A percentile compares a stretch with the other conserved stretches of the same genome.
These are phyloP conservation scores for Dicycla oo DNA, from an alignment of 2,888 invertebrate genomes.

Conservation along the genomic window DNA sequence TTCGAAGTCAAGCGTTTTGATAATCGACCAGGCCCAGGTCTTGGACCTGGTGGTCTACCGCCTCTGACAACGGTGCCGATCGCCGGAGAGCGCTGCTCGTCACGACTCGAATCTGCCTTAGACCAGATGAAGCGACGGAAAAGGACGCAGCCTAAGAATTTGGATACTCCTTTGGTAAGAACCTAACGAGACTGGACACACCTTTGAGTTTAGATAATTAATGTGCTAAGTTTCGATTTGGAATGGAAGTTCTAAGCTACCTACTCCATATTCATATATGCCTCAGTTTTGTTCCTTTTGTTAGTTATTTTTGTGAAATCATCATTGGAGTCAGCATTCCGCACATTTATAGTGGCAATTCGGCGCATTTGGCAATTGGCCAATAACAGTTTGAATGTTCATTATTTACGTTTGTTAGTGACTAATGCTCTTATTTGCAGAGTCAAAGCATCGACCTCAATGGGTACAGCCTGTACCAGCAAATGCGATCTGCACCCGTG, in stretches of 20 bases:
- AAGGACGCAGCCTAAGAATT: conserved; percentile 87
- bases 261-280: too few relatives aligned
- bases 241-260: too few relatives aligned
- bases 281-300: too few relatives aligned
- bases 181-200: too few relatives aligned
- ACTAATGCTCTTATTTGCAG: conserved; percentile 70
- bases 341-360: conserved; percentile 11
- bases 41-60: conserved; percentile 78
- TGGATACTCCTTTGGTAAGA: conserved; percentile 84
- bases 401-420: conserved; percentile 50
- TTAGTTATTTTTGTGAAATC: conserved; percentile 17
- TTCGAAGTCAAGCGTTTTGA: conserved; percentile 85
- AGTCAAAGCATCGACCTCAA: conserved; percentile 90
- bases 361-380: conserved; percentile 27
- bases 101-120: conserved; percentile 92
- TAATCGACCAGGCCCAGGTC: conserved; percentile 73
- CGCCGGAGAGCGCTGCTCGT: conserved; percentile 91
- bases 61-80: conserved; percentile 82
- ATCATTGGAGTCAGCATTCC: conserved; percentile 9
- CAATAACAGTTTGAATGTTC: background rate
- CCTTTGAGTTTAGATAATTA: too few relatives aligned
- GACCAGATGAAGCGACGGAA: conserved; percentile 92
- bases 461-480: conserved; percentile 92
- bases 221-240: too few relatives aligned
- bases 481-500: conserved; percentile 91